Evolutionary conservation across 2,888 invertebrate genomes (phyloP).

Genomic region (Sminthurinus aureus): DNA sequence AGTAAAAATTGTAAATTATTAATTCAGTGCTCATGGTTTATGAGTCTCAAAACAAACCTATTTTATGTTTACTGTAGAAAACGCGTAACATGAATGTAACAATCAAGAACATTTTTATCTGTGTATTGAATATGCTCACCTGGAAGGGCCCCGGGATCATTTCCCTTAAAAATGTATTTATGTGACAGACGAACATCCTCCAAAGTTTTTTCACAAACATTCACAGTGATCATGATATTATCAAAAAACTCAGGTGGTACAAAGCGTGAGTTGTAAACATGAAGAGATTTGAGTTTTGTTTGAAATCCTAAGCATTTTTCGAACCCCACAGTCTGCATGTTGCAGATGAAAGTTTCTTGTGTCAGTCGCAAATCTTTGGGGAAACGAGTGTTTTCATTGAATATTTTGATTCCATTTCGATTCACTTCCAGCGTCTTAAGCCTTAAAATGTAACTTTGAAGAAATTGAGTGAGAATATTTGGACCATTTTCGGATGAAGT

Average conservation of each 20-base stretch:
- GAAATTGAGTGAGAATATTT: background rate
- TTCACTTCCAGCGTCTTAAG: slow-evolving; percentile 14
- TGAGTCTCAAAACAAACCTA: no score
- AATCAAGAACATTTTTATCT: background rate
- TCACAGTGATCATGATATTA: background rate
- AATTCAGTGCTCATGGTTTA: no score
- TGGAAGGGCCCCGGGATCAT: background rate
- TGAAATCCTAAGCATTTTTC: background rate
- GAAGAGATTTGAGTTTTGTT: background rate
- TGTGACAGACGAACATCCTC: background rate
- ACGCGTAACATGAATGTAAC: no score
- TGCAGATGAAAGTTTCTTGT: background rate
- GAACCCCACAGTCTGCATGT: background rate
- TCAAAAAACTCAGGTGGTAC: background rate
- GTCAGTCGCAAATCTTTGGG: background rate
- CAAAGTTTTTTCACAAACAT: slow-evolving; percentile 4
- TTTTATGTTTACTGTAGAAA: no score
- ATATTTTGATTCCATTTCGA: background rate
- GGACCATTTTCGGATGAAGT: background rate
- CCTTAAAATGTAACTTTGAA: background rate
- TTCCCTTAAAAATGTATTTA: background rate
- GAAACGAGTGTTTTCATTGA: background rate
- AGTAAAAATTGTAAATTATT: background rate
- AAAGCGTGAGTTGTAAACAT: background rate
- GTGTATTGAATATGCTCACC: no score